These are phyloP conservation scores for Brachionus plicatilis DNA, from an alignment of 1,140 invertebrate genomes.

Conservation along the genomic window DNA sequence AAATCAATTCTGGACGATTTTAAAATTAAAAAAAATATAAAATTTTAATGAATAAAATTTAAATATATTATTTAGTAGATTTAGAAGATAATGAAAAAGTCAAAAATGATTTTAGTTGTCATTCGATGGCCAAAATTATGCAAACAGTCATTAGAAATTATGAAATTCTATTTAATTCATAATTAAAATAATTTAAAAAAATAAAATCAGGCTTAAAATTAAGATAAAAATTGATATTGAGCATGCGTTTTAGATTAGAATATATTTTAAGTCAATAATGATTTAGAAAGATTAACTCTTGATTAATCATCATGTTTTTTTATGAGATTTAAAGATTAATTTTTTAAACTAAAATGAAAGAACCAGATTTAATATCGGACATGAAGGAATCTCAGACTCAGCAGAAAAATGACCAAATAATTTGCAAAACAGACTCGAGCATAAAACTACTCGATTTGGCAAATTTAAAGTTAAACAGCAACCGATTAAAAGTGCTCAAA, in stretches of 20 bases:
- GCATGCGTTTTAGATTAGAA: no score
- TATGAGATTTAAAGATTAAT: neutral
- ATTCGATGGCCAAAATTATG: neutral
- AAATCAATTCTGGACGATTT: no score
- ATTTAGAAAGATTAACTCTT: neutral
- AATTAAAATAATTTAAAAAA: neutral
- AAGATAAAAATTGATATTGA: no score
- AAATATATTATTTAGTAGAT: neutral
- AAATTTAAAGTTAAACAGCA: neutral
- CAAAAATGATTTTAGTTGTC: neutral
- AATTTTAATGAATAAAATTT: neutral
- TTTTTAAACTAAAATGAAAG: conserved; percentile 12
- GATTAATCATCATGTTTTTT: neutral
- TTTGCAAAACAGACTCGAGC: neutral
- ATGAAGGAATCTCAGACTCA: conserved; percentile 2
- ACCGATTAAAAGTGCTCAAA: neutral
- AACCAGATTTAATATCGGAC: conserved; percentile 34
- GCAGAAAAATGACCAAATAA: neutral
- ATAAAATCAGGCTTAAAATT: no score
- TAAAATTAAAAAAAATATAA: neutral
- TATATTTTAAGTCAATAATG: no score
- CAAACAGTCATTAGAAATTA: neutral
- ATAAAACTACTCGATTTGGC: neutral
- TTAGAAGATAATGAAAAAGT: neutral
- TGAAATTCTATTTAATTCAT: neutral